These are phyloP conservation scores for Cheilosia scutellata DNA, from an alignment of 2,888 invertebrate genomes.

Conservation along the genomic window DNA sequence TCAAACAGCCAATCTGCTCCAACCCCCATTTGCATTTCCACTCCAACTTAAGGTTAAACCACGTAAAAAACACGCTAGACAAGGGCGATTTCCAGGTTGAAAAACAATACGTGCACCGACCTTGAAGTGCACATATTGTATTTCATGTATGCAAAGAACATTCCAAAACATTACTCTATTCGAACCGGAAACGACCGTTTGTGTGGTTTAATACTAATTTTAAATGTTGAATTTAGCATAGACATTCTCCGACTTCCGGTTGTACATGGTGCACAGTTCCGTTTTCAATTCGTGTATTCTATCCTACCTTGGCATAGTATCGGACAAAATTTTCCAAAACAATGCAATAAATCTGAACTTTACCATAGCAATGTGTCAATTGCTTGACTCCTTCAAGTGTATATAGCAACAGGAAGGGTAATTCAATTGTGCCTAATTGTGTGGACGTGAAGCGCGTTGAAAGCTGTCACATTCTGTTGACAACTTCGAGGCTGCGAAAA, in stretches of 20 bases:
- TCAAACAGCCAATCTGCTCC: too few species aligned
- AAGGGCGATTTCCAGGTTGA: too few species aligned
- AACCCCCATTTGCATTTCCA: too few species aligned
- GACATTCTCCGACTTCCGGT: slow-evolving; percentile 31
- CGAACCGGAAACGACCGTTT: slow-evolving; percentile 25
- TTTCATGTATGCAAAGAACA: not conserved
- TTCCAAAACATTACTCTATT: slow-evolving; percentile 18
- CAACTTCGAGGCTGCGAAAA: not conserved
- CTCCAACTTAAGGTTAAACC: too few species aligned
- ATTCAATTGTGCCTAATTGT: slow-evolving; percentile 12
- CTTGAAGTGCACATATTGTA: too few species aligned
- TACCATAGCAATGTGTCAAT: slow-evolving; percentile 21
- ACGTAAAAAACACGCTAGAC: too few species aligned
- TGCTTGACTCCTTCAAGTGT: not conserved
- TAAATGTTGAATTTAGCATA: slow-evolving; percentile 17
- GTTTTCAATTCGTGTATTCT: slow-evolving; percentile 1
- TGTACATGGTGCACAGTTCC: slow-evolving; percentile 7
- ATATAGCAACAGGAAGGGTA: slow-evolving; percentile 39
- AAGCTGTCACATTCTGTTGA: slow-evolving; percentile 33
- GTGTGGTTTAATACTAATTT: slow-evolving; percentile 22
- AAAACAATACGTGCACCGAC: too few species aligned
- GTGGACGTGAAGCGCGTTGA: not conserved
- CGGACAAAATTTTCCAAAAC: slow-evolving; percentile 1
- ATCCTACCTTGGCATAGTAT: slow-evolving; percentile 20
- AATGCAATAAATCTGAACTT: slow-evolving; percentile 21